Percentiles rank a stretch among this genome's conserved stretches.
Evolutionary conservation across 2,888 invertebrate species (phyloP).

Genomic region (Drosophila infuscata): DNA sequence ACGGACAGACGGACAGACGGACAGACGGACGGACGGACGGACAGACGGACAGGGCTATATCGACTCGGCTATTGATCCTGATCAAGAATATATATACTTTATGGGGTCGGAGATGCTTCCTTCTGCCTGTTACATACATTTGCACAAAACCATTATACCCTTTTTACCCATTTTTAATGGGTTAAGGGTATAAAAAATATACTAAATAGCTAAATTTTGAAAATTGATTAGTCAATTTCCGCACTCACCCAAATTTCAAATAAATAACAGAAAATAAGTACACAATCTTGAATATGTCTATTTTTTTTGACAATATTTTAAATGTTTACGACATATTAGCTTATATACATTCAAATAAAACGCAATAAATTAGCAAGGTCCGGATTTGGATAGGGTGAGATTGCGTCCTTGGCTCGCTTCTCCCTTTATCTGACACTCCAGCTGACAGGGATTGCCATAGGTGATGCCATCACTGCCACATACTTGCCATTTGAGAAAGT

Average conservation of each 20-base stretch:
- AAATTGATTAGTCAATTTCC: not conserved
- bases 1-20: too few species aligned
- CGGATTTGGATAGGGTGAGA: conserved; percentile 41
- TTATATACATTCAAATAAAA: not conserved
- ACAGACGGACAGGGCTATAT: too few species aligned
- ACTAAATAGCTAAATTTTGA: not conserved
- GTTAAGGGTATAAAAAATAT: not conserved
- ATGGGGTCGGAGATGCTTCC: too few species aligned
- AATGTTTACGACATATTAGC: conserved; percentile 1
- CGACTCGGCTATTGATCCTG: too few species aligned
- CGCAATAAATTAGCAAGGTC: conserved; percentile 40
- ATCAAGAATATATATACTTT: too few species aligned
- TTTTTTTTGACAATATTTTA: conserved; percentile 18
- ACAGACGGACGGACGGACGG: too few species aligned
- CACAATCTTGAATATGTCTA: conserved; percentile 12
- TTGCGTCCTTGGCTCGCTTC: conserved; percentile 46
- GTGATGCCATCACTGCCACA: conserved; percentile 48
- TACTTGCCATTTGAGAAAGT: too few species aligned
- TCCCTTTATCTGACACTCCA: conserved; percentile 59
- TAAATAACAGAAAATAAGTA: conserved; percentile 12
- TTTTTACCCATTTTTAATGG: too few species aligned
- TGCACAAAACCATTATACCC: too few species aligned
- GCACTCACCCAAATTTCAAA: not conserved
- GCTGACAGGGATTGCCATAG: conserved; percentile 72
- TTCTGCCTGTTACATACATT: too few species aligned